Evolutionary conservation across 2,797 vertebrate species (phyloP).

Genomic region (Lacerta viridis): DNA sequence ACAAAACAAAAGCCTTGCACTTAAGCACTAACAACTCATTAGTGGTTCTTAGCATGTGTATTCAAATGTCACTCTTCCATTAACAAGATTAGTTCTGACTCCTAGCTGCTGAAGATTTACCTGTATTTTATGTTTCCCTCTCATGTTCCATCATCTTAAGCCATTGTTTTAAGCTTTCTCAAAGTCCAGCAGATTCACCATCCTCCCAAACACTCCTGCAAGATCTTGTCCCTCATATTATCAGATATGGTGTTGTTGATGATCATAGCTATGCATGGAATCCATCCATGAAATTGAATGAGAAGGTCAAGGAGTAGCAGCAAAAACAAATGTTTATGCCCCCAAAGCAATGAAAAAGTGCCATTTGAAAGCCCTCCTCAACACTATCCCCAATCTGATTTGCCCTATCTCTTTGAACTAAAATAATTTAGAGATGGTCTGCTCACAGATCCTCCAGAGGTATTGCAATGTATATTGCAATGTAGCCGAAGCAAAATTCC

Average conservation of each 20-base stretch:
- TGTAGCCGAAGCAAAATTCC: too few relatives aligned
- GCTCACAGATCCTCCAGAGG: not conserved
- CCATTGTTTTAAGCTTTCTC: not conserved
- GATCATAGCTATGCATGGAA: not conserved
- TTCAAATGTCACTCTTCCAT: not conserved
- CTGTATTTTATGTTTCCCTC: not conserved
- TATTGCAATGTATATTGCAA: too few relatives aligned
- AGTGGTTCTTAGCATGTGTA: not conserved
- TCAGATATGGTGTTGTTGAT: not conserved
- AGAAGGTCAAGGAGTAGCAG: not conserved
- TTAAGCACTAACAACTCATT: not conserved
- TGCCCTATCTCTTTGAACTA: not conserved
- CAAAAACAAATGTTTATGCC: not conserved
- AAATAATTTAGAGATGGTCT: not conserved
- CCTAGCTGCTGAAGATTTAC: not conserved
- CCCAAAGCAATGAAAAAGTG: not conserved
- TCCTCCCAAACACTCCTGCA: not conserved
- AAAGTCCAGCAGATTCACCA: not conserved
- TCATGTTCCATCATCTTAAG: not conserved
- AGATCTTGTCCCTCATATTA: not conserved
- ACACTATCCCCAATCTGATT: not conserved
- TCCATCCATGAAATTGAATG: not conserved
- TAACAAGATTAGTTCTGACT: not conserved
- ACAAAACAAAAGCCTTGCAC: not conserved
- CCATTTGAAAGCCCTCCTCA: not conserved